These are phyloP conservation scores for Chaetoderma sp. DNA, from an alignment of 2,888 invertebrate species.

Conservation along the genomic window DNA sequence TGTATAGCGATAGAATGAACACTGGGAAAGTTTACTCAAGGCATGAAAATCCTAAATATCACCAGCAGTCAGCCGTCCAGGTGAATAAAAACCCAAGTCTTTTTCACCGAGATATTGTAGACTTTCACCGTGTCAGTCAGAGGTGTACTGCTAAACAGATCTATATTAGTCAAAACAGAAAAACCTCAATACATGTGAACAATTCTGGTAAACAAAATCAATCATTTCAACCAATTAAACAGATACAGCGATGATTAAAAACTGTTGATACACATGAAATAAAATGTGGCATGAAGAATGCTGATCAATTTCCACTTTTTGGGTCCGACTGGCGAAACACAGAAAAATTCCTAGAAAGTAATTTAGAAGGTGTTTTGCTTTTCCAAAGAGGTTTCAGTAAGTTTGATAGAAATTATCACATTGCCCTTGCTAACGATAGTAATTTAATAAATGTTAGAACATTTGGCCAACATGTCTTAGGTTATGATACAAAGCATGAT, in stretches of 20 bases:
- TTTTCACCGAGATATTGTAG: background rate
- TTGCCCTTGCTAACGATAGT: background rate
- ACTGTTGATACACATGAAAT: background rate
- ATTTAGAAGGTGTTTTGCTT: constrained; percentile 1
- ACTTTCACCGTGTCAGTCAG: background rate
- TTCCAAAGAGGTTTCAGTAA: constrained; percentile 8
- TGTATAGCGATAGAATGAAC: background rate
- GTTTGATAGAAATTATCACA: constrained; percentile 9
- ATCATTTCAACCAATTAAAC: background rate
- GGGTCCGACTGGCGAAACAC: constrained; percentile 18
- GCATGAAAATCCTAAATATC: background rate
- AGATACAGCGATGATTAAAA: background rate
- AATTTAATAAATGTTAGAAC: background rate
- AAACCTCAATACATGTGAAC: background rate
- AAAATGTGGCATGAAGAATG: background rate
- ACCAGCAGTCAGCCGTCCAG: background rate
- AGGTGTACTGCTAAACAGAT: background rate
- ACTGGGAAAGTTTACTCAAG: background rate
- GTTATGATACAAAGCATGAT: constrained; percentile 9
- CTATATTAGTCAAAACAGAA: background rate
- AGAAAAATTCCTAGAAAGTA: constrained; percentile 12
- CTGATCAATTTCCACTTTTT: background rate
- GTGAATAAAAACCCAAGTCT: background rate
- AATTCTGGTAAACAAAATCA: background rate
- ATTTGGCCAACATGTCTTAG: constrained; percentile 8